Conservation (phyloP, 2,797 vertebrate genomes). For the Apogon talboti region DNA sequence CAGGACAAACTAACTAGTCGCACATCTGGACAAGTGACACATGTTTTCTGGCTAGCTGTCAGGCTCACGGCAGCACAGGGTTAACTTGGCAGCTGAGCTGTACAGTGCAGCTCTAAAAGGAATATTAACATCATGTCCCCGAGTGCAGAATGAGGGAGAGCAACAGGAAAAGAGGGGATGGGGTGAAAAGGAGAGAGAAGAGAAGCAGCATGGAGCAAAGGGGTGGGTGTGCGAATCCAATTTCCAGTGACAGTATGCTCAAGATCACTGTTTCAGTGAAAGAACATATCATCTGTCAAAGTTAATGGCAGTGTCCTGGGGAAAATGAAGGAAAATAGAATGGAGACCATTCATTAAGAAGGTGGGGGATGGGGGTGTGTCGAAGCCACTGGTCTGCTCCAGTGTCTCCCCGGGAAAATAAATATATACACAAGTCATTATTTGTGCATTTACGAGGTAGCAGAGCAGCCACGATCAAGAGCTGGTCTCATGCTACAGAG, state of each 20-base stretch:
- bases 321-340: constrained; percentile 82
- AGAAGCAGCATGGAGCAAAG: constrained; percentile 42
- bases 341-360: constrained; percentile 81
- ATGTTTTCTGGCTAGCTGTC: constrained; percentile 53
- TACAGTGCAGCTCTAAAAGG: constrained; percentile 61
- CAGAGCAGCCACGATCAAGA: constrained; percentile 61
- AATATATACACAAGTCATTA: constrained; percentile 79
- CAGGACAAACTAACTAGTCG: constrained; percentile 53
- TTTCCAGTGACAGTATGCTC: constrained; percentile 82
- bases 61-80: constrained; percentile 58
- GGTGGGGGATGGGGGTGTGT: constrained; percentile 45
- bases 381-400: constrained; percentile 53
- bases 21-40: constrained; percentile 67
- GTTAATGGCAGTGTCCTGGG: constrained; percentile 81
- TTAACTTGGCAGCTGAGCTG: constrained; percentile 65
- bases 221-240: constrained; percentile 75
- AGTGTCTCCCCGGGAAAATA: constrained; percentile 75
- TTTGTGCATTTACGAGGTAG: constrained; percentile 78
- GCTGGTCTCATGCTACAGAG: constrained; percentile 63
- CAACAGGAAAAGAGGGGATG: constrained; percentile 49
- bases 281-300: constrained; percentile 84
- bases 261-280: constrained; percentile 80
- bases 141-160: constrained; percentile 55
- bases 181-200: constrained; percentile 45
- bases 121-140: constrained; percentile 78